Evolutionary conservation across 2,113 vertebrate genomes (phyloP).

Genomic region (Motacilla alba): DNA sequence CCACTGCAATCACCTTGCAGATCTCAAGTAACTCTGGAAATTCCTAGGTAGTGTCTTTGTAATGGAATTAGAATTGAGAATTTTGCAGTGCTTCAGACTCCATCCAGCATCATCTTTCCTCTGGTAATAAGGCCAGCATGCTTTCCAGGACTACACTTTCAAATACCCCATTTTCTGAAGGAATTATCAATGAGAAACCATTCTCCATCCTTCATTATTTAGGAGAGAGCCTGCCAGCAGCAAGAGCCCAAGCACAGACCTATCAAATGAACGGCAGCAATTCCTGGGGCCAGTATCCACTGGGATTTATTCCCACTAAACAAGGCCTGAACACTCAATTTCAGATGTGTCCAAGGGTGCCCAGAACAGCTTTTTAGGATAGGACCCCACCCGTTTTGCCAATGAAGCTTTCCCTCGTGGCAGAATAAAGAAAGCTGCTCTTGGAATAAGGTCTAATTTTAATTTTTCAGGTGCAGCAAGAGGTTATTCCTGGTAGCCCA

Average conservation of each 20-base stretch:
- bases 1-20: not conserved
- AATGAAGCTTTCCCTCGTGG: not conserved
- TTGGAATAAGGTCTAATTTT: not conserved
- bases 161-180: not conserved
- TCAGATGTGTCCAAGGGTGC: not conserved
- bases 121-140: not conserved
- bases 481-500: not conserved
- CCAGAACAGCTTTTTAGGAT: not conserved
- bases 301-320: not conserved
- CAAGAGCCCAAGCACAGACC: not conserved
- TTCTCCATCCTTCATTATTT: not conserved
- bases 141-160: not conserved
- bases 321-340: not conserved
- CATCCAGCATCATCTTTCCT: not conserved
- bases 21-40: not conserved
- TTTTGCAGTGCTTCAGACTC: not conserved
- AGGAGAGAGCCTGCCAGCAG: not conserved
- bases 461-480: not conserved
- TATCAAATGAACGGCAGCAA: not conserved
- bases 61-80: not conserved
- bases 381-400: not conserved
- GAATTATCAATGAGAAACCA: not conserved
- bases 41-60: not conserved
- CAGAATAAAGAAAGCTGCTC: not conserved
- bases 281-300: not conserved